Evolutionary conservation across 1,140 invertebrate genomes (phyloP), one percentile per base, ranked within the genome.

Genomic region (Luehdorfia chinensis): DNA sequence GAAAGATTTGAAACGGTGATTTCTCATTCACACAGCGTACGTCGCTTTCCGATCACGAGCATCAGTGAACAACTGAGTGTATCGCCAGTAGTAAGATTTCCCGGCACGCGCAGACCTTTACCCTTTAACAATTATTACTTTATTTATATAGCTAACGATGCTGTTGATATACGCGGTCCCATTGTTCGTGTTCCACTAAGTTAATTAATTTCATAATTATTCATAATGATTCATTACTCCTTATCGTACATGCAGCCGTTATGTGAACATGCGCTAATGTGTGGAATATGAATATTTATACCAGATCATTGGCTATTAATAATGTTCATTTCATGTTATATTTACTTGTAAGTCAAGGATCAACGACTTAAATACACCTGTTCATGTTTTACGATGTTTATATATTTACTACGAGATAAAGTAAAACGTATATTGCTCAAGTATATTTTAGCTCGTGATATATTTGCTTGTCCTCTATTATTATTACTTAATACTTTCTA

Each of bases 1-100:
- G 67, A 90, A 90, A 67, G 88, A 88, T 57, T 87, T 88, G 67
- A 90, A 90, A 59, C 87, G 81, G 73, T 87, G 80, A 75, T 89
- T 89, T 90, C 88, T 89, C 89, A 90, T 90, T 87, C 88, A 88
- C 84, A 89, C 79, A 44, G 49, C 16, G 18, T 70, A 39, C 39
- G 44, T 32, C 52, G 57, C 51, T 47, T 19, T 33, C 28, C 43
- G 14, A 30, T 33, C 47, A 55, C 59, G 62, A 66, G 50, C 32
- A 63, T 53, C 59, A 49, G 64, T 53, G 32, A 54, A 43, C 60
- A 47, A 77, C 65, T 76, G 59, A 34, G 37, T 41, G 25, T 32
- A 23, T 43, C 32, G 15, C 33, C 25, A 51, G 59, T 58, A 59
- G 47, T 64, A 50, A 69, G 51, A 59, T 58, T 56, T 65, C 64